Base-by-base conservation (phyloP, 2,888 invertebrate species). In the Drosophila atroscutellata region DNA sequence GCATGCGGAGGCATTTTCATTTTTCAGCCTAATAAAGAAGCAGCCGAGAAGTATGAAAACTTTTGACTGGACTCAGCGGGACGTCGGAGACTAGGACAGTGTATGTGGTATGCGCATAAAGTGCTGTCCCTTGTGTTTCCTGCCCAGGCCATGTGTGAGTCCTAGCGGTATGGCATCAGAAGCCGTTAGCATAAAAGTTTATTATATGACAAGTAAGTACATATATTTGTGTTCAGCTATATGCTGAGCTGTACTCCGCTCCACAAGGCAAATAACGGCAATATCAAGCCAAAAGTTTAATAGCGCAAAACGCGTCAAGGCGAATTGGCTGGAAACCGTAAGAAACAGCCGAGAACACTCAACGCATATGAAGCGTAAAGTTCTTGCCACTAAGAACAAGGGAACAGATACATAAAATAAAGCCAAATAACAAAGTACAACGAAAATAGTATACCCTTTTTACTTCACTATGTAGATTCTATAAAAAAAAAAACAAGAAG, bases 201-300 rank as follows among this genome's bases (percentile, higher is more conserved):
- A 86, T 86, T 86, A 87, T 86, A 86, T 86, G 85, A 83, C 83
- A 85, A 86, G 87, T 87, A 80, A 81, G 84, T 84, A 77, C 68
- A 80, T 80, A 81, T 82, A 80, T 81, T 77, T 76, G 77, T 80
- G 67, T 80, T 71, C 75, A 75, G 70, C 71, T 69, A 64, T 73
- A 52, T 69, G 55, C 62, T 63, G 69, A 62, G 70, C 66, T 60
- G 32, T 26, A 54, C 50, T 61, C 32, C 45, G 39, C 62, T 59
- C 37, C 62, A 30, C 59, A 62, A 56, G 69, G 59, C 72, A 79
- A 86, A 84, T 86, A 83, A 75, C 75, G 81, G 79, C 74, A 81
- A 86, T 85, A 83, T 77, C 79, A 79, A 83, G 85, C 83, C 87
- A 79, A 83, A 85, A 85, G 87, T 73, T 85, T 85, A 85, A 87